phyloP scores from a whole-genome alignment of 2,888 invertebrate species.

The Drosophila formosana region DNA sequence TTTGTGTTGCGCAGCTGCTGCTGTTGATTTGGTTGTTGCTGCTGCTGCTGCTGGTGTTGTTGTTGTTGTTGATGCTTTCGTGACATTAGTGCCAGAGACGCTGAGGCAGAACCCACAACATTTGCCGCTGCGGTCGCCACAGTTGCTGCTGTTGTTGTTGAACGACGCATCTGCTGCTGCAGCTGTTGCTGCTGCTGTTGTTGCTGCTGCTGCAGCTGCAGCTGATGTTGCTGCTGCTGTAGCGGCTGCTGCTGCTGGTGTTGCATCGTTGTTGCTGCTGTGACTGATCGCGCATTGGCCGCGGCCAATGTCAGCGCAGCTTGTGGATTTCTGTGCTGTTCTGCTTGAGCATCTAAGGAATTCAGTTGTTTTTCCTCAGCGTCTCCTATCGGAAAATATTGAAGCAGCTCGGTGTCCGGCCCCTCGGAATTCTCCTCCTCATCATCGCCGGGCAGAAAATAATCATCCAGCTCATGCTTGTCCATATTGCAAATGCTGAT shows the following conservation, averaged over 20 bases:
- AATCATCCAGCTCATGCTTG: constrained; percentile 93
- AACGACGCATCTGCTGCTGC: constrained; percentile 48
- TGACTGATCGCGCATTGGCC: constrained; percentile 33
- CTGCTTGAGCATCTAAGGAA: constrained; percentile 83
- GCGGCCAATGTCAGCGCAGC: constrained; percentile 48
- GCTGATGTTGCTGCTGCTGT: constrained; percentile 37
- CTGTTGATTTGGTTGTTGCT: constrained; percentile 42
- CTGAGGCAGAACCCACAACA: constrained; percentile 85
- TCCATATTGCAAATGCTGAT: constrained; percentile 92
- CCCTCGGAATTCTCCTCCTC: constrained; percentile 90
- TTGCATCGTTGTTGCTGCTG: constrained; percentile 37
- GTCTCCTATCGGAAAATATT: constrained; percentile 89
- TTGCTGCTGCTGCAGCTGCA: constrained; percentile 45
- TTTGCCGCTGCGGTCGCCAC: constrained; percentile 53
- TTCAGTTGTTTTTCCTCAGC: constrained; percentile 84
- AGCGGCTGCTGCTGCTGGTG: constrained; percentile 42
- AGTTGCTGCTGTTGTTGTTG: constrained; percentile 41
- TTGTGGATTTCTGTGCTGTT: constrained; percentile 81
- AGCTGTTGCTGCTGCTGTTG: constrained; percentile 41
- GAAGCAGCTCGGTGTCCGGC: constrained; percentile 93
- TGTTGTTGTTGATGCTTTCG: constrained; percentile 84
- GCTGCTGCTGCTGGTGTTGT: constrained; percentile 58
- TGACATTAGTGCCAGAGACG: constrained; percentile 85
- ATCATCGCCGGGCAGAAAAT: constrained; percentile 86
- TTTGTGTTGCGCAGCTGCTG: constrained; percentile 20